Evolutionary conservation across 2,113 vertebrate genomes (phyloP).

Genomic region (Phylloscopus trochilus): DNA sequence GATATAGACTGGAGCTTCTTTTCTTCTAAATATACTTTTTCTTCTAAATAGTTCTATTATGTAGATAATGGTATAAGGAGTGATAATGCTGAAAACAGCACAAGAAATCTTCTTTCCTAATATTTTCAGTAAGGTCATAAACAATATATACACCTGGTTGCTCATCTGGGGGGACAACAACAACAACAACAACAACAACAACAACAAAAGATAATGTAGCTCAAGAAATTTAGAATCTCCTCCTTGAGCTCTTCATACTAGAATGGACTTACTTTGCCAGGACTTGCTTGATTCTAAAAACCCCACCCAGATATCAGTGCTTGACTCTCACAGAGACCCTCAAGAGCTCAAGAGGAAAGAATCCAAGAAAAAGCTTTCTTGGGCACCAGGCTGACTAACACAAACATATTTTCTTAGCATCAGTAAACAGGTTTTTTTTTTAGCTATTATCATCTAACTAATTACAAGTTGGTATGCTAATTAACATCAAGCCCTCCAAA

Average conservation of each 20-base stretch:
- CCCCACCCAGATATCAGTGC: neutral
- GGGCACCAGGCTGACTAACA: neutral
- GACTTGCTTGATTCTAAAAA: neutral
- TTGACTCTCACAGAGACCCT: neutral
- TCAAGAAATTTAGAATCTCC: neutral
- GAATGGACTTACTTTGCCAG: neutral
- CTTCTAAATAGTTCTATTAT: neutral
- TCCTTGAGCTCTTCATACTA: neutral
- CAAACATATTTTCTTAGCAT: neutral
- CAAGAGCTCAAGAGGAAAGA: neutral
- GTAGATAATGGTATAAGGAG: neutral
- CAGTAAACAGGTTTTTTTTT: neutral
- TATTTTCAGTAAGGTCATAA: neutral
- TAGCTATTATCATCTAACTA: neutral
- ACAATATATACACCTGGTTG: neutral
- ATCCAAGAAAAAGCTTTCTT: neutral
- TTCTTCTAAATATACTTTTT: neutral
- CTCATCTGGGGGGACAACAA: fast-evolving
- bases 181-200: too few species aligned
- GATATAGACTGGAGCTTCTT: neutral
- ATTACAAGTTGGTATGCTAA: neutral
- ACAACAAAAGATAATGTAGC: too few species aligned
- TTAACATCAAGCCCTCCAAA: fast-evolving
- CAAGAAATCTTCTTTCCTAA: neutral
- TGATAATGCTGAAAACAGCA: neutral